phyloP scores from a whole-genome alignment of 2,113 vertebrate species.

The Upupa epops region DNA sequence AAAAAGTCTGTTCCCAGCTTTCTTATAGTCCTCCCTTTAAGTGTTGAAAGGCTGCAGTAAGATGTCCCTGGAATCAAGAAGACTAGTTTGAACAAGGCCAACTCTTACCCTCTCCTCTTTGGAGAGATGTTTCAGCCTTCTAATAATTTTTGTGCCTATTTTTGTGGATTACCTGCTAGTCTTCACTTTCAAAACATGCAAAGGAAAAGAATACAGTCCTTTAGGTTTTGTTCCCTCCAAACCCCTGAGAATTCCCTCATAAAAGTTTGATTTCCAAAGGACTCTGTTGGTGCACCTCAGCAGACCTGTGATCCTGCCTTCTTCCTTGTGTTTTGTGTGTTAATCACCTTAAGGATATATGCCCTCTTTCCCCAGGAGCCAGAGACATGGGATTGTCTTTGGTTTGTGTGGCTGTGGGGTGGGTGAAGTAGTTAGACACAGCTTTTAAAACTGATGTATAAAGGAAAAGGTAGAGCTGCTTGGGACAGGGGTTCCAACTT shows the following conservation, averaged over 20 bases:
- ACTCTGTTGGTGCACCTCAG: fast-evolving
- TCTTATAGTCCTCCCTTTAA: no score
- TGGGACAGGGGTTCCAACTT: neutral
- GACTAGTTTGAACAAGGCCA: no score
- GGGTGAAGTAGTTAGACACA: neutral
- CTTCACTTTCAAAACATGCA: neutral
- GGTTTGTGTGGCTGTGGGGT: neutral
- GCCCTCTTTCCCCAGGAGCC: neutral
- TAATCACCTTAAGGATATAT: fast-evolving
- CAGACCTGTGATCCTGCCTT: fast-evolving
- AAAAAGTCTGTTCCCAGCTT: no score
- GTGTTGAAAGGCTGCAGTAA: no score
- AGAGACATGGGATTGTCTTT: neutral
- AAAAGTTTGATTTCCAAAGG: neutral
- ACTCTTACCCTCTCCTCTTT: no score
- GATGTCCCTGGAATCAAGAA: no score
- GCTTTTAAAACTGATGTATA: neutral
- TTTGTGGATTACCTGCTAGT: neutral
- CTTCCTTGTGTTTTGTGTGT: neutral
- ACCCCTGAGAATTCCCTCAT: neutral
- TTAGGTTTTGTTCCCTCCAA: neutral
- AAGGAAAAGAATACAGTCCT: neutral
- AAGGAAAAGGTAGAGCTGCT: neutral
- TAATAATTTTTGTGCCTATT: no score
- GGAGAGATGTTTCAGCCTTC: no score